Conservation (phyloP, 2,797 vertebrate genomes). For the Meriones psammophilus region DNA sequence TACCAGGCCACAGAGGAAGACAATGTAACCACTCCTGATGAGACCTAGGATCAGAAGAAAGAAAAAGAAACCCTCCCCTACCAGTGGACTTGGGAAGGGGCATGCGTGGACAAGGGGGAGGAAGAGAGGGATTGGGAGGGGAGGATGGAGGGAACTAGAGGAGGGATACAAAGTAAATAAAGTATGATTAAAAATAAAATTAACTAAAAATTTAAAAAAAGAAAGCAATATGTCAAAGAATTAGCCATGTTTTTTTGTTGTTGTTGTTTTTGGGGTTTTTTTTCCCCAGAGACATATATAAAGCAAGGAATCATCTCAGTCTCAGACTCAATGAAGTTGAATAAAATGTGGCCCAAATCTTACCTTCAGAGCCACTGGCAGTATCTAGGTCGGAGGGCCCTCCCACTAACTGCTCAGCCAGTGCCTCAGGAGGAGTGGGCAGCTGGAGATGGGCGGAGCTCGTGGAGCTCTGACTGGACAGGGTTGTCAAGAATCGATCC, state of each 20-base stretch:
- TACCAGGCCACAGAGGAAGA: too few species aligned
- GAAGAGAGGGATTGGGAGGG: too few species aligned
- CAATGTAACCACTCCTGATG: too few species aligned
- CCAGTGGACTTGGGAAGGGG: too few species aligned
- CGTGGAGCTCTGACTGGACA: conserved; percentile 91
- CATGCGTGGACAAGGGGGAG: too few species aligned
- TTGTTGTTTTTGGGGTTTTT: not conserved
- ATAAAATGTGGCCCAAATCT: not conserved
- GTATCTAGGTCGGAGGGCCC: conserved; percentile 93
- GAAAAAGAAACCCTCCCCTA: too few species aligned
- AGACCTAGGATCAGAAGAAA: too few species aligned
- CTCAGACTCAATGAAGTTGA: not conserved
- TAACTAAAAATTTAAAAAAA: too few species aligned
- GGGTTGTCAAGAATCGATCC: conserved; percentile 94
- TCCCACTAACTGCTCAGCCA: conserved; percentile 89
- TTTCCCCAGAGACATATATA: not conserved
- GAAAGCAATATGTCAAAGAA: not conserved
- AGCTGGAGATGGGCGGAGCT: conserved; percentile 92
- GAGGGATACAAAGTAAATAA: too few species aligned
- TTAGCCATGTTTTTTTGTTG: not conserved
- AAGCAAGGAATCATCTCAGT: conserved; percentile 7
- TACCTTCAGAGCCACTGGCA: conserved; percentile 94
- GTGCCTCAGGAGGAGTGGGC: conserved; percentile 92
- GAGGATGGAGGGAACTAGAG: too few species aligned
- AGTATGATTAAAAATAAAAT: too few species aligned